Base-by-base conservation (phyloP, 1,140 invertebrate species). In the Caerostris extrusa region DNA sequence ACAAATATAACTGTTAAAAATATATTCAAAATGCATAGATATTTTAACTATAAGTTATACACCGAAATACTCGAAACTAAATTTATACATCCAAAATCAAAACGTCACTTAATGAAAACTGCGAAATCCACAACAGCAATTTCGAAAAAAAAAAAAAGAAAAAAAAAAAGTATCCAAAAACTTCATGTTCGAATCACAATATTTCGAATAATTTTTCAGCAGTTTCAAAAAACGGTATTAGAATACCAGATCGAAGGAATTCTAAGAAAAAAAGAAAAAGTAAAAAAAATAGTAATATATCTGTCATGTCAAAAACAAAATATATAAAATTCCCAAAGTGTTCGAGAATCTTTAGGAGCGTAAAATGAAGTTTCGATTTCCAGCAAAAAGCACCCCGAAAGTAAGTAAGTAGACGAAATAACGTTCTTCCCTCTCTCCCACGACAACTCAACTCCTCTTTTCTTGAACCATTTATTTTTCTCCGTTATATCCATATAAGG, bases 291-390 rank as follows among this genome's bases (percentile, higher is more conserved):
- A 67, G 3, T 5, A 67, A 17, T 10, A n/a, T 14, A 67, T 17
- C 14, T 67, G 61, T 67, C 14, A 17, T 12, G 2, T 4, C 5
- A 5, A 14, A n/a, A 67, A 67, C 12, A 67, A 67, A 67, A 67
- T 67, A 67, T 67, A 67, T 67, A 5, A 67, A 17, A 67, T 67
- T 14, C 17, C 61, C n/a, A 67, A 67, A 67, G 14, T 17, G 61
- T 67, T 67, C 61, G 61, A 67, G 17, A 67, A 67, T 67, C 61
- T 67, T 67, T 67, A 67, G 61, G 61, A 14, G 61, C 61, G 17
- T 67, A 67, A 67, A 67, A 67, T 67, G 17, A 67, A 67, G 17
- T 67, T 67, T 67, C 61, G 61, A 67, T 67, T 67, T 67, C 61
- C n/a, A 17, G 17, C 14, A 17, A n/a, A 67, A 67, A 5, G 12